Evolutionary conservation across 2,113 vertebrate genomes (phyloP).

Genomic region (Gymnarchus niloticus): DNA sequence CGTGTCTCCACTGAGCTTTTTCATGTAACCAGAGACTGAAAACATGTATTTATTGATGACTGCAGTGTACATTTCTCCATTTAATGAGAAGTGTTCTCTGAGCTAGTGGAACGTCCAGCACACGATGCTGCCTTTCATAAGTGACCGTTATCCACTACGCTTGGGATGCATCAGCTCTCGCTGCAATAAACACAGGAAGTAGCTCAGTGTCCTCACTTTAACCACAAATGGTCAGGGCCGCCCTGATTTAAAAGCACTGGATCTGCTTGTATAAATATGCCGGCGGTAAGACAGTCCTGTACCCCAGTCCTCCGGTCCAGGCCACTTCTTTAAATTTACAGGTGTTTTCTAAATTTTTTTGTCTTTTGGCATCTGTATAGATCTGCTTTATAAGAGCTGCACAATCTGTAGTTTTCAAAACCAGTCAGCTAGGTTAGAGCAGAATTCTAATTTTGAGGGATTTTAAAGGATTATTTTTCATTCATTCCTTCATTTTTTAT

Average conservation of each 20-base stretch:
- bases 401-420: conserved; percentile 5
- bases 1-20: neutral
- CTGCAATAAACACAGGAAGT: conserved; percentile 59
- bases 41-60: conserved; percentile 8
- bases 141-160: neutral
- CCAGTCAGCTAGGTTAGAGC: conserved; percentile 22
- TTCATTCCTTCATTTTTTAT: neutral
- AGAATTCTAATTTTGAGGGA: conserved; percentile 12
- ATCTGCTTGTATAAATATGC: conserved; percentile 39
- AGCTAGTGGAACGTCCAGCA: conserved; percentile 3
- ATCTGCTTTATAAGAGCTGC: conserved; percentile 37
- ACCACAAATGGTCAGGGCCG: conserved; percentile 52
- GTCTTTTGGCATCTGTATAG: conserved; percentile 30
- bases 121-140: neutral
- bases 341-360: neutral
- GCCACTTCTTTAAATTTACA: conserved; percentile 18
- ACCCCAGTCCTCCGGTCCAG: conserved; percentile 21
- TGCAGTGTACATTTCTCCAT: neutral
- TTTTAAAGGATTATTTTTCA: neutral
- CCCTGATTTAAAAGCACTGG: conserved; percentile 23
- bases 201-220: conserved; percentile 48
- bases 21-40: neutral
- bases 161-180: conserved; percentile 32
- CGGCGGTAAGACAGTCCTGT: conserved; percentile 30
- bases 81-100: neutral